These are phyloP conservation scores for Plotosus lineatus DNA, from an alignment of 2,113 vertebrate genomes.

Conservation along the genomic window DNA sequence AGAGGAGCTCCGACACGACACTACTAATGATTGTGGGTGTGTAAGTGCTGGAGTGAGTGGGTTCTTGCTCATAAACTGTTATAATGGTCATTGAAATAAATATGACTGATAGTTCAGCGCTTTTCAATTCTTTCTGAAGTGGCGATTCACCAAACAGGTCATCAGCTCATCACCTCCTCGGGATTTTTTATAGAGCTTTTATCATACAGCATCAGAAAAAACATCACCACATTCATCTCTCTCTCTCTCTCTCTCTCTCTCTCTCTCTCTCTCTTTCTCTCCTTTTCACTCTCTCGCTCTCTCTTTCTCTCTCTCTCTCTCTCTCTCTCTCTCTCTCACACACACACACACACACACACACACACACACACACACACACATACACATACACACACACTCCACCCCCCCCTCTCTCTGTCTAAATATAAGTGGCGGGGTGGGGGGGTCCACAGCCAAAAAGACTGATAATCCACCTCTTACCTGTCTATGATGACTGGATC, in stretches of 20 bases:
- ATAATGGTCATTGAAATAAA: slow-evolving; percentile 24
- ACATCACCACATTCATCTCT: neutral
- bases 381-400: slow-evolving; percentile 17
- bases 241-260: slow-evolving; percentile 39
- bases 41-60: slow-evolving; percentile 7
- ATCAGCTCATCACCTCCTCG: slow-evolving; percentile 13
- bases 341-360: slow-evolving; percentile 18
- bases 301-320: neutral
- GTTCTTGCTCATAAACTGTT: slow-evolving; percentile 11
- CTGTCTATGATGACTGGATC: slow-evolving; percentile 99
- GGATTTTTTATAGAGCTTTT: slow-evolving; percentile 30
- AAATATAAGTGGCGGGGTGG: too few relatives aligned
- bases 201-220: slow-evolving; percentile 9
- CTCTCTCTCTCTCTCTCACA: neutral
- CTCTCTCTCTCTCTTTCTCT: slow-evolving; percentile 33
- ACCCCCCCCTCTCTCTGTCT: too few relatives aligned
- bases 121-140: slow-evolving; percentile 31
- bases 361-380: slow-evolving; percentile 1
- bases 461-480: slow-evolving; percentile 82
- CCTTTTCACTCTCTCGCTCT: neutral
- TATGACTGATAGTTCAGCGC: neutral
- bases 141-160: slow-evolving; percentile 15
- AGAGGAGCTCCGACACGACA: slow-evolving; percentile 41
- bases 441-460: slow-evolving; percentile 23
- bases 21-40: slow-evolving; percentile 4